These are phyloP conservation scores for Orthosia incerta DNA, from an alignment of 2,888 invertebrate species.

Conservation along the genomic window DNA sequence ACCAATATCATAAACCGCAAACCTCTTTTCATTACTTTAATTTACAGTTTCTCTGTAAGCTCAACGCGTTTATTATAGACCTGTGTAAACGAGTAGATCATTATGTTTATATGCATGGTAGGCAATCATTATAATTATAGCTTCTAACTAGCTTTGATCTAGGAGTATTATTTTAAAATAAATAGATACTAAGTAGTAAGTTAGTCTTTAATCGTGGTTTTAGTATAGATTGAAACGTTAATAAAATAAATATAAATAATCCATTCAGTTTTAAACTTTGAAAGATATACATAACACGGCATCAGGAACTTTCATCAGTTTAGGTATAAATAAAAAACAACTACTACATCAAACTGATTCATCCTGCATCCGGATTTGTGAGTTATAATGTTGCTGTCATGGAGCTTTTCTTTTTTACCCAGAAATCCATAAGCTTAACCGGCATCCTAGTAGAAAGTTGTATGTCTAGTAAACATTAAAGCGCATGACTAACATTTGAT, in stretches of 20 bases:
- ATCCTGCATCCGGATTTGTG: slow-evolving; percentile 12
- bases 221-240: background rate
- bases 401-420: slow-evolving; percentile 34
- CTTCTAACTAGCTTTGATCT: background rate
- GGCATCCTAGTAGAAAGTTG: slow-evolving; percentile 63
- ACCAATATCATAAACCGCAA: slow-evolving; percentile 34
- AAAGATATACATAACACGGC: background rate
- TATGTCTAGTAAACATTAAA: slow-evolving; percentile 55
- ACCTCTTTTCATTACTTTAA: slow-evolving; percentile 38
- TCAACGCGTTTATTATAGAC: slow-evolving; percentile 12
- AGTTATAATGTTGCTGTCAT: slow-evolving; percentile 5
- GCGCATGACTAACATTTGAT: slow-evolving; percentile 61
- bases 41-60: slow-evolving; percentile 38
- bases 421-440: slow-evolving; percentile 25
- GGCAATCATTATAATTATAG: slow-evolving; percentile 6
- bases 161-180: background rate
- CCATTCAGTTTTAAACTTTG: background rate
- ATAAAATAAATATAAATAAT: background rate
- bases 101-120: slow-evolving; percentile 14
- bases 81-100: background rate
- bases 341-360: slow-evolving; percentile 1
- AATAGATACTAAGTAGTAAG: background rate
- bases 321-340: background rate
- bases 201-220: background rate
- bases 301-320: background rate